Evolutionary conservation across 1,140 invertebrate genomes (phyloP).

Genomic region (Bombus pascuorum): DNA sequence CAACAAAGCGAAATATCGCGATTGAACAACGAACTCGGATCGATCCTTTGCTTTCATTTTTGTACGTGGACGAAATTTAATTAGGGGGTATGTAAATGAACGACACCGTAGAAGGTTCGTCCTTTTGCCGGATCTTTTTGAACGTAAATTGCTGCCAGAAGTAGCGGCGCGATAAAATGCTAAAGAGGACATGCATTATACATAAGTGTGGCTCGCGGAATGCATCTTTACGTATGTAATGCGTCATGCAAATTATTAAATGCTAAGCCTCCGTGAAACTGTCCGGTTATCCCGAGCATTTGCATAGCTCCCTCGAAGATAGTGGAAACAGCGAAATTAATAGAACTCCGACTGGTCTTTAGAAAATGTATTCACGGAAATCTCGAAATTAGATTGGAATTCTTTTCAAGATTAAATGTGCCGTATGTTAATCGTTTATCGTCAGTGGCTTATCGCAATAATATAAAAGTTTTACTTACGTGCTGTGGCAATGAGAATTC

Average conservation of each 20-base stretch:
- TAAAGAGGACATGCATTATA: slow-evolving; percentile 43
- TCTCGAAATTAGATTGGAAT: neutral
- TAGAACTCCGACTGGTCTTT: neutral
- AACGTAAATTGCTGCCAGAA: slow-evolving; percentile 21
- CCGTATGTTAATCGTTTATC: neutral
- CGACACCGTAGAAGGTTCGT: neutral
- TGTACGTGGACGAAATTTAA: slow-evolving; percentile 34
- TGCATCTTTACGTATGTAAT: slow-evolving; percentile 39
- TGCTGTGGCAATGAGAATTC: too few species aligned
- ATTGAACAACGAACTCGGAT: neutral
- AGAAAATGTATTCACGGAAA: neutral
- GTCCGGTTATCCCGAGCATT: neutral
- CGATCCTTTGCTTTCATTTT: neutral
- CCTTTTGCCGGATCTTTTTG: slow-evolving; percentile 20
- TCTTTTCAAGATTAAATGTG: neutral
- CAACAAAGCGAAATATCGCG: too few species aligned
- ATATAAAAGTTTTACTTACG: too few species aligned
- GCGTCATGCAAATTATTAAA: slow-evolving; percentile 31
- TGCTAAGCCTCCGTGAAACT: slow-evolving; percentile 10
- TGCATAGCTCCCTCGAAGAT: neutral
- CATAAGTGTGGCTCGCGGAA: slow-evolving; percentile 9
- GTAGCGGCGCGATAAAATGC: slow-evolving; percentile 44
- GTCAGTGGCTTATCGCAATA: too few species aligned
- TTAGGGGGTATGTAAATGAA: slow-evolving; percentile 40
- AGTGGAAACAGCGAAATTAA: neutral